Conservation (phyloP, 2,888 invertebrate species). For the Phengaris alcon region DNA sequence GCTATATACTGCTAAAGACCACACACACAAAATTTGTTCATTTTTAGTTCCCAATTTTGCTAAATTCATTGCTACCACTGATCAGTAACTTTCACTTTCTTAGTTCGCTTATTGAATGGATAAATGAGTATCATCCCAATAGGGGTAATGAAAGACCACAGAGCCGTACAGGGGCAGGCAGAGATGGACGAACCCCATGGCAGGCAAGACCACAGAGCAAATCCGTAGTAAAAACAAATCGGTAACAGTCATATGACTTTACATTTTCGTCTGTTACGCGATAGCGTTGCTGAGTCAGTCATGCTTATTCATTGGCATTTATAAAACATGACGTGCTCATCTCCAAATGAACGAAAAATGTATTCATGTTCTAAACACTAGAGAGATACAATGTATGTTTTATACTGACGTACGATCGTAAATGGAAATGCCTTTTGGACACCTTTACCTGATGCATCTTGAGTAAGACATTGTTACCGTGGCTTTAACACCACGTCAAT, state of each 20-base stretch:
- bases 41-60: too few relatives aligned
- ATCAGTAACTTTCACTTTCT: too few relatives aligned
- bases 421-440: not conserved
- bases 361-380: not conserved
- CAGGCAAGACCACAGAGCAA: too few relatives aligned
- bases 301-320: constrained; percentile 24
- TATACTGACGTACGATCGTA: not conserved
- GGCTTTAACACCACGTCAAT: too few relatives aligned
- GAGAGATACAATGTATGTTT: not conserved
- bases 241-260: not conserved
- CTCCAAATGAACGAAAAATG: constrained; percentile 9
- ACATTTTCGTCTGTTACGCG: constrained; percentile 11
- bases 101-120: too few relatives aligned
- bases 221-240: not conserved
- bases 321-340: constrained; percentile 2
- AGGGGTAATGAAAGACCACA: too few relatives aligned
- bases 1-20: too few relatives aligned
- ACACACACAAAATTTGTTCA: too few relatives aligned
- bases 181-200: too few relatives aligned
- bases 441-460: not conserved
- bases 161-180: too few relatives aligned
- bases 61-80: too few relatives aligned
- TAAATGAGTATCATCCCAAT: too few relatives aligned
- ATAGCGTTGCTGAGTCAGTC: not conserved
- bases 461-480: not conserved